phyloP scores from a whole-genome alignment of 2,797 vertebrate species.

The Hylomyscus alleni region DNA sequence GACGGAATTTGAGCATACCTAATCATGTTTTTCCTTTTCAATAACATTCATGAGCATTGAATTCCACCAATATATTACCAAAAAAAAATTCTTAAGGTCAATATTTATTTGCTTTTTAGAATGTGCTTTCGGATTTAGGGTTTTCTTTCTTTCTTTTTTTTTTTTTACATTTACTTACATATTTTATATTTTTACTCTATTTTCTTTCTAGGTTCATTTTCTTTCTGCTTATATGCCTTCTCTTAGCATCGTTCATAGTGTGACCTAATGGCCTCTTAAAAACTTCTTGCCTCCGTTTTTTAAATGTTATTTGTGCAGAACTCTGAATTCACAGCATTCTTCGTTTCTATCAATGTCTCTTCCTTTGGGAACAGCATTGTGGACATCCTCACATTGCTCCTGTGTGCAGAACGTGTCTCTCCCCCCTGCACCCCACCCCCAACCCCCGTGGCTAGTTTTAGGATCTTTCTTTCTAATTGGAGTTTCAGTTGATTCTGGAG shows the following conservation, averaged over 20 bases:
- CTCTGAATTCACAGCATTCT: background rate
- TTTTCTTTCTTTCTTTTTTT: background rate
- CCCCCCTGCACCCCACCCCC: rapidly evolving
- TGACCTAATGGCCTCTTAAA: background rate
- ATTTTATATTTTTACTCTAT: background rate
- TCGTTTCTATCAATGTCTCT: rapidly evolving
- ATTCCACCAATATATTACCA: background rate
- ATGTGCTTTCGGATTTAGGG: background rate
- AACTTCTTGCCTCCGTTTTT: background rate
- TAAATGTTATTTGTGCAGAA: background rate
- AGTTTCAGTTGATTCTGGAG: background rate
- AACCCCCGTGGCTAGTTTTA: background rate
- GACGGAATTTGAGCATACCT: background rate
- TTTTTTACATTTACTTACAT: background rate
- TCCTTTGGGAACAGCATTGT: rapidly evolving
- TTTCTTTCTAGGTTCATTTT: background rate
- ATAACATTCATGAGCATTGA: background rate
- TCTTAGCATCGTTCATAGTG: background rate
- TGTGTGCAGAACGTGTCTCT: rapidly evolving
- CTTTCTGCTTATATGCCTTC: background rate
- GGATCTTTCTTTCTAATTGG: background rate
- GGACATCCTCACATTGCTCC: rapidly evolving
- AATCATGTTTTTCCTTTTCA: background rate
- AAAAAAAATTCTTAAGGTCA: background rate
- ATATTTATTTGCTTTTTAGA: background rate